phyloP scores from a whole-genome alignment of 1,140 invertebrate genomes.

The Diachasmimorpha longicaudata region DNA sequence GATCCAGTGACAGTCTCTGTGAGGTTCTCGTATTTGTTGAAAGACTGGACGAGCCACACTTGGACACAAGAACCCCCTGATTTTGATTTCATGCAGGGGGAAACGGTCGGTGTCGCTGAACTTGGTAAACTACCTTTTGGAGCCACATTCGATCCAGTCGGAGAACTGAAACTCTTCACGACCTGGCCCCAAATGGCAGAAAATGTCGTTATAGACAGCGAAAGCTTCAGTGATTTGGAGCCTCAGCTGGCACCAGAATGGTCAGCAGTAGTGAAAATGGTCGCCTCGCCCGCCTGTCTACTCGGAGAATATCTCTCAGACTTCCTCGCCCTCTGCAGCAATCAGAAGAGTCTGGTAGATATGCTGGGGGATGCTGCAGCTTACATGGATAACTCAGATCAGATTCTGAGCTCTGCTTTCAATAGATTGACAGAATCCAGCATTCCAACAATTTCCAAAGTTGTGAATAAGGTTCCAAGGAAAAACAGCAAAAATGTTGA shows the following conservation, averaged over 20 bases:
- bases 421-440: constrained; percentile 66
- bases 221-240: constrained; percentile 86
- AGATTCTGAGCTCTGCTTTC: constrained; percentile 57
- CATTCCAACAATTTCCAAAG: constrained; percentile 65
- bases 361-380: constrained; percentile 65
- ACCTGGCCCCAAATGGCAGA: constrained; percentile 88
- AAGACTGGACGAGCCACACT: constrained; percentile 71
- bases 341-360: constrained; percentile 62
- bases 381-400: constrained; percentile 44
- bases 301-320: constrained; percentile 70
- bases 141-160: constrained; percentile 78
- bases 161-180: constrained; percentile 79
- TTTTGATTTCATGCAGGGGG: constrained; percentile 72
- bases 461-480: constrained; percentile 58
- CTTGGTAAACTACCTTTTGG: constrained; percentile 81
- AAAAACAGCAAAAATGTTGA: constrained; percentile 63
- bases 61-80: constrained; percentile 78
- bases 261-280: constrained; percentile 69
- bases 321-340: constrained; percentile 63
- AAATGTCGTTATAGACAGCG: constrained; percentile 85
- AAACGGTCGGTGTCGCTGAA: constrained; percentile 63
- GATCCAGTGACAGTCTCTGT: constrained; percentile 78
- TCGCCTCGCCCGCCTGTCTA: constrained; percentile 69
- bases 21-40: constrained; percentile 82
- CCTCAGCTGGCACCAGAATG: constrained; percentile 85